phyloP scores from a whole-genome alignment of 2,888 invertebrate genomes.

The Mycogona germanica region DNA sequence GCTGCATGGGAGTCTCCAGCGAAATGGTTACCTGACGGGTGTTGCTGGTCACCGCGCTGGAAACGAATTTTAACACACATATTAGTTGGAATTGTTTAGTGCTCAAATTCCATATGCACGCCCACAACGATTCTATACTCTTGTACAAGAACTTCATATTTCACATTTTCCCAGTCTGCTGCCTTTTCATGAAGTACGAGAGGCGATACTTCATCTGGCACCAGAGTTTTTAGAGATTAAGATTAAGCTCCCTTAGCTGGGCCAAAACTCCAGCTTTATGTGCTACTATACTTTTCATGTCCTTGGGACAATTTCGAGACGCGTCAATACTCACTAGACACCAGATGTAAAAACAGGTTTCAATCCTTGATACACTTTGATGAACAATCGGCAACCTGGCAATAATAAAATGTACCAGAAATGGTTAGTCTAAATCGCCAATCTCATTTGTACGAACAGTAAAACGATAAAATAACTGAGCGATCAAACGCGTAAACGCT shows the following conservation, averaged over 20 bases:
- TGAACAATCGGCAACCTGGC: conserved; percentile 34
- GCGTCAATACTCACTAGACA: conserved; percentile 43
- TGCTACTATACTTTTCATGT: too few relatives aligned
- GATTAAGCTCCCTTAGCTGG: background rate
- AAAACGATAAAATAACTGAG: too few relatives aligned
- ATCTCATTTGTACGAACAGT: too few relatives aligned
- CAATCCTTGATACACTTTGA: conserved; percentile 75
- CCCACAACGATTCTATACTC: background rate
- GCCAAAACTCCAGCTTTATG: background rate
- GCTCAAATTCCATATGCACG: too few relatives aligned
- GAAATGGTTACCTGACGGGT: conserved; percentile 56
- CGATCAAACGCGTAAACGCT: too few relatives aligned
- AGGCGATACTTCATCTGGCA: too few relatives aligned
- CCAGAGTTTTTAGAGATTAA: too few relatives aligned
- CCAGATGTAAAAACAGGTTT: conserved; percentile 80
- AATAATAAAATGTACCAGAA: background rate
- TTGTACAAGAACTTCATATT: background rate
- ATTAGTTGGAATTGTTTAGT: background rate
- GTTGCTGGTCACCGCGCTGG: conserved; percentile 46
- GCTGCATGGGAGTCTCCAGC: conserved; percentile 54
- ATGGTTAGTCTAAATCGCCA: background rate
- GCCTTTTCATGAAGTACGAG: too few relatives aligned
- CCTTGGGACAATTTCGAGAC: too few relatives aligned
- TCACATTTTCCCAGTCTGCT: too few relatives aligned
- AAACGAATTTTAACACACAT: background rate